Base-by-base conservation (phyloP, 2,797 vertebrate species). In the Vireo griseus region DNA sequence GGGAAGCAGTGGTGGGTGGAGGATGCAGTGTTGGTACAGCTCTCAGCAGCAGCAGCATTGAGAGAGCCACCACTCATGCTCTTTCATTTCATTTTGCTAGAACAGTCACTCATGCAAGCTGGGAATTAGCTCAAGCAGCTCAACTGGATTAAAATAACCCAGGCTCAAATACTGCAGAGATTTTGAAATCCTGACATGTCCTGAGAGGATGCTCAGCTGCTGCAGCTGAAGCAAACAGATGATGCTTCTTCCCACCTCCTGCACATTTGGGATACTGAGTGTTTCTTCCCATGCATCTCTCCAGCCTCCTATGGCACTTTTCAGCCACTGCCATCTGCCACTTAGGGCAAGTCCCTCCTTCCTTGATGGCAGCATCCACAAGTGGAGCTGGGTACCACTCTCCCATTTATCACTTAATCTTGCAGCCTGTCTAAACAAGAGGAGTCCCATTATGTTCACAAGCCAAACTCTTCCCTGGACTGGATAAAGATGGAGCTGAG, bases 41-140 rank as follows among this genome's bases (percentile, higher is more conserved):
- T 57, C 47, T 40, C n/a, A 39, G 16, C 74, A 88, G 81, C 50
- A 55, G 66, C 66, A 66, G 39, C 19, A 59, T 4, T 21, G 14
- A 58, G 26, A 52, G 10, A n/a, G 19, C 16, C 44, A 11, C 40
- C 19, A 42, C 20, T n/a, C 33, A 6, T 0, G 9, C 16, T 19
- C 31, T 28, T 45, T 58, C 25, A 10, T 33, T 61, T 33, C 9
- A 2, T 73, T 73, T 72, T 72, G 44, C 21, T 22, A 37, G 35
- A 29, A n/a, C 2, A 4, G n/a, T 16, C 4, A 0, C 37, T 72
- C 1, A 0, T 22, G 25, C 31, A 74, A 80, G 5, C 16, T 45
- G 20, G n/a, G 26, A 72, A 69, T 78, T n/a, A 76, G 17, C 50
- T 75, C 66, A 25, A 57, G 37, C 52, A 79, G 48, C 17, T 25